These are phyloP conservation scores for Podiceps cristatus DNA, from an alignment of 2,113 vertebrate genomes.

Conservation along the genomic window DNA sequence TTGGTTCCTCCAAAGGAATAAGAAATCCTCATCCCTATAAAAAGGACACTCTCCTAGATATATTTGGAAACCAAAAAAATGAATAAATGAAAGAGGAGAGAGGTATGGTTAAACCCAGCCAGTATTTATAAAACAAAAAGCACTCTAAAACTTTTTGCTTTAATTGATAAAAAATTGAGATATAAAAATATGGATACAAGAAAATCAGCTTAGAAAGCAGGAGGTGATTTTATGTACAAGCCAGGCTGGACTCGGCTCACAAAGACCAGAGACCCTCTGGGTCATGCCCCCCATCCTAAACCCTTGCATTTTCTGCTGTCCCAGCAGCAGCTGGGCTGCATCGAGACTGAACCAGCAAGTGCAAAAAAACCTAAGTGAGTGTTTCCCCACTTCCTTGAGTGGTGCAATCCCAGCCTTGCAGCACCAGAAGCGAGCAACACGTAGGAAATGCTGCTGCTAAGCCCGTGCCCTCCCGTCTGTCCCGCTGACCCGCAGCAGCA, in stretches of 20 bases:
- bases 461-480: not conserved
- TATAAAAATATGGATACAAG: not conserved
- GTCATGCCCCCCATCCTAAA: not conserved
- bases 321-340: not conserved
- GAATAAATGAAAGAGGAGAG: not conserved
- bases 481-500: not conserved
- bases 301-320: not conserved
- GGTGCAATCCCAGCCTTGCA: not conserved
- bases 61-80: not conserved
- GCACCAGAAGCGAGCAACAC: not conserved
- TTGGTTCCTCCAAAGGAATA: not conserved
- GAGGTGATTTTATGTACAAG: not conserved
- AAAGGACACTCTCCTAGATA: not conserved
- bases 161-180: not conserved
- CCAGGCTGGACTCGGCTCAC: not conserved
- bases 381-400: not conserved
- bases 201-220: not conserved
- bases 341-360: not conserved
- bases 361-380: not conserved
- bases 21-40: not conserved
- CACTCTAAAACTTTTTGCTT: not conserved
- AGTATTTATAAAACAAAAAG: not conserved
- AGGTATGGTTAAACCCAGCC: not conserved
- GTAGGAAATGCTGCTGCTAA: not conserved
- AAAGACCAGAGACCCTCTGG: not conserved